Evolutionary conservation across 2,797 vertebrate species (phyloP).

Genomic region (Neosalanx taihuensis): DNA sequence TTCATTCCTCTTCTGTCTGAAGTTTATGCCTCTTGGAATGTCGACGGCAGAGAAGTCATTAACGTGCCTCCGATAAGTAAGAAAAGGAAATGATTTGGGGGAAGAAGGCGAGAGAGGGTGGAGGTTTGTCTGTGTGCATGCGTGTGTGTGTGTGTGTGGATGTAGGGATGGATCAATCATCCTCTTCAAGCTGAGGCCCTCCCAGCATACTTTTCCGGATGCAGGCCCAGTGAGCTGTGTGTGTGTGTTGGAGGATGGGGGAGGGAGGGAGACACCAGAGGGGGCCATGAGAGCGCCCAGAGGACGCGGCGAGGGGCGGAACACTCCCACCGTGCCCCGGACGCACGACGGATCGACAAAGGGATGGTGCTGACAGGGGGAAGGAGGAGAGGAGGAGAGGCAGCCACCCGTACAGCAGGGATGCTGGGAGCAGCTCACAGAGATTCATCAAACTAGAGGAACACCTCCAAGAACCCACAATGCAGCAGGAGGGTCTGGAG

Average conservation of each 20-base stretch:
- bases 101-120: neutral
- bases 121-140: neutral
- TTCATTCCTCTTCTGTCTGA: neutral
- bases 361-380: conserved; percentile 73
- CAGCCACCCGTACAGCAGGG: conserved; percentile 70
- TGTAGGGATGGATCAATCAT: conserved; percentile 3
- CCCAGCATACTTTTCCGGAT: conserved; percentile 14
- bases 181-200: neutral
- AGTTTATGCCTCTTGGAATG: conserved; percentile 22
- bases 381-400: conserved; percentile 59
- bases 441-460: conserved; percentile 70
- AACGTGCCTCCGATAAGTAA: conserved; percentile 18
- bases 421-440: conserved; percentile 63
- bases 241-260: neutral
- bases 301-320: conserved; percentile 67
- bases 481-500: conserved; percentile 40
- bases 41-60: conserved; percentile 19
- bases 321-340: conserved; percentile 48
- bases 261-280: conserved; percentile 16
- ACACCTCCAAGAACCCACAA: conserved; percentile 63
- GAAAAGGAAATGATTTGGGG: conserved; percentile 20
- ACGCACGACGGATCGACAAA: conserved; percentile 47
- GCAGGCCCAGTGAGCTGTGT: conserved; percentile 8
- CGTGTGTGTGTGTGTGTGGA: too few relatives aligned
- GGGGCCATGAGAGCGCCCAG: conserved; percentile 60